Base-by-base conservation (phyloP, 2,797 vertebrate species). In the Lophius americanus region DNA sequence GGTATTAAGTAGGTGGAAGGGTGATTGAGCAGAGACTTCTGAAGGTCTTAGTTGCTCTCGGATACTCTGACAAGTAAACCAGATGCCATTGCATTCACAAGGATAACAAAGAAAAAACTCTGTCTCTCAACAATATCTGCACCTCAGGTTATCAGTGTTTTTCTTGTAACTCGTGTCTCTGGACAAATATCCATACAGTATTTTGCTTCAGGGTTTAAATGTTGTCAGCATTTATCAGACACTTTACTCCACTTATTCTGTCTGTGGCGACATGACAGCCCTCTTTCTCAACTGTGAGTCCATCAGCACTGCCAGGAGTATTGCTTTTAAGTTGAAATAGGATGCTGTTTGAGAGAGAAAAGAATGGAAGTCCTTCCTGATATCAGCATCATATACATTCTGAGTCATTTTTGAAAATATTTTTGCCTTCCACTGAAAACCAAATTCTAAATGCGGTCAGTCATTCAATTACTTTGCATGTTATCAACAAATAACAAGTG, bases 1-100 rank as follows among this genome's bases (percentile, higher is more conserved):
- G 23, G 23, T 23, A 23, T 23, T 23, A 69, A 59, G 85, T 87
- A 68, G 86, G 85, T 61, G 86, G 80, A 84, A 79, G 51, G 81
- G 62, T 38, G 36, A 46, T 70, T 10, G 66, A 73, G 63, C 57
- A 58, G 59, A 48, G 54, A 73, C 69, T 73, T 82, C 72, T 82
- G 62, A 53, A 60, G 81, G 70, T 73, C 69, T 58, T 75, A 36
- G 13, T 41, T 81, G 61, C 64, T 76, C 70, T 70, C 68, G 79
- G 76, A 72, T 53, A 57, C 55, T 53, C 67, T 77, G 73, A 75
- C 73, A 86, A 82, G 73, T 77, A 83, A 54, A 82, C 68, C 51
- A 59, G 61, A 51, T 56, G 41, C 58, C 62, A 77, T 84, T 81
- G 64, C 76, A 83, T 81, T 79, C 64, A 67, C 56, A 77, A 72